Evolutionary conservation across 2,113 vertebrate genomes (phyloP), one percentile per base, ranked within the genome.

Genomic region (Butorides virescens): DNA sequence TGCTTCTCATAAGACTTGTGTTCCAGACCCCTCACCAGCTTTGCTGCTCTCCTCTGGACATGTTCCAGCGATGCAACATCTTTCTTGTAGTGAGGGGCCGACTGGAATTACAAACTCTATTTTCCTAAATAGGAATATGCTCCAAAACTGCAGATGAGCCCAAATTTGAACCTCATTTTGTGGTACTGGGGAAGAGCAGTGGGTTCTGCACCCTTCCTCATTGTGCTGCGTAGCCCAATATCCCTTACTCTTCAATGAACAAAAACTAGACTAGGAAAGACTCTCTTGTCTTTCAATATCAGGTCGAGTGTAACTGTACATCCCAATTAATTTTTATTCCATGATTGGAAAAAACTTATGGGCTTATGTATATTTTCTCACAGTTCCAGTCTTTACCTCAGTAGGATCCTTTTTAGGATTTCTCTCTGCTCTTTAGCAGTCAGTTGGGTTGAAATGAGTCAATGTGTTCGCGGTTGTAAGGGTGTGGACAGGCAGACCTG

Each of bases 311-410:
- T 15, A 55, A 77, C 21, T 26, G n/a, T 42, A 34, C 14, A 5
- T 58, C 46, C 17, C 6, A 34, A 50, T 62, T 49, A 25, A 58
- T 34, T 77, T 70, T 61, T 25, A 22, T 46, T 71, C 34, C 6
- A 2, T 0, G 5, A 14, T 19, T 8, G 1, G 65, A 46, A 59
- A 62, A 70, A 6, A 1, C 8, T 32, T 37, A 15, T 6, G 63
- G 55, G 13, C 42, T 74, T 30, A 21, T 15, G 52, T 58, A 65
- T 19, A 18, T 77, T 80, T 77, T 67, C 37, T 47, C 59, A 39
- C 26, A 12, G 3, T 5, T 66, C 2, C 22, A 34, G 16, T 17
- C 21, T 81, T 66, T 37, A 4, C 9, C 21, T 26, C 80, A 13
- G 39, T 15, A 44, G 36, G 32, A 79, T 90, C 2, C 6, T 53